Percentiles rank a stretch among this genome's conserved stretches.
These are phyloP conservation scores for Cydia amplana DNA, from an alignment of 1,140 invertebrate species.

Conservation along the genomic window DNA sequence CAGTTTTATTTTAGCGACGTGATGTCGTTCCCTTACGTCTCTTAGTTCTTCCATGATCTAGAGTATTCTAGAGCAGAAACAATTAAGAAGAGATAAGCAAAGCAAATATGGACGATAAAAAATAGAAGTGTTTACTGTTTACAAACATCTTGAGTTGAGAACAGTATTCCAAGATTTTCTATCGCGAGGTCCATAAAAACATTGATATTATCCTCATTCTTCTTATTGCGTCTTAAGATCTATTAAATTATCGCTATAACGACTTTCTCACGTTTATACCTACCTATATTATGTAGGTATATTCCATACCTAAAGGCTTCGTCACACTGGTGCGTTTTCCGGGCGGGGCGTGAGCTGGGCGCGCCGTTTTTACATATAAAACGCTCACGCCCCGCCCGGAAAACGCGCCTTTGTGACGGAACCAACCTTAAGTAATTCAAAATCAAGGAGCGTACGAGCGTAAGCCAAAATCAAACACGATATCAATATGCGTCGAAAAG, in stretches of 20 bases:
- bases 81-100: too few relatives aligned
- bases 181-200: background rate
- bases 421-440: too few relatives aligned
- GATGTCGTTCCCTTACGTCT: too few relatives aligned
- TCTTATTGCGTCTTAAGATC: background rate
- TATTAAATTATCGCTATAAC: background rate
- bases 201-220: background rate
- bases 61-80: too few relatives aligned
- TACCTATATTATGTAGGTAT: background rate
- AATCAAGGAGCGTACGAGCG: constrained; percentile 3
- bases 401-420: too few relatives aligned
- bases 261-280: background rate
- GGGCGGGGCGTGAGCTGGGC: too few relatives aligned
- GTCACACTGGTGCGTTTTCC: too few relatives aligned
- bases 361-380: too few relatives aligned
- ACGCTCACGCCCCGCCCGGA: too few relatives aligned
- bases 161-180: background rate
- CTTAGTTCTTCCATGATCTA: too few relatives aligned
- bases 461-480: constrained; percentile 10
- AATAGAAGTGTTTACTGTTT: background rate
- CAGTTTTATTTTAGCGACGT: too few relatives aligned
- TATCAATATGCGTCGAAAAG: constrained; percentile 7
- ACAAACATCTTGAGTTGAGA: background rate
- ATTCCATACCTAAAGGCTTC: too few relatives aligned
- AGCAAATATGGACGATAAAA: background rate